Evolutionary conservation across 1,140 invertebrate species (phyloP).

Genomic region (Drosophila ananassae): DNA sequence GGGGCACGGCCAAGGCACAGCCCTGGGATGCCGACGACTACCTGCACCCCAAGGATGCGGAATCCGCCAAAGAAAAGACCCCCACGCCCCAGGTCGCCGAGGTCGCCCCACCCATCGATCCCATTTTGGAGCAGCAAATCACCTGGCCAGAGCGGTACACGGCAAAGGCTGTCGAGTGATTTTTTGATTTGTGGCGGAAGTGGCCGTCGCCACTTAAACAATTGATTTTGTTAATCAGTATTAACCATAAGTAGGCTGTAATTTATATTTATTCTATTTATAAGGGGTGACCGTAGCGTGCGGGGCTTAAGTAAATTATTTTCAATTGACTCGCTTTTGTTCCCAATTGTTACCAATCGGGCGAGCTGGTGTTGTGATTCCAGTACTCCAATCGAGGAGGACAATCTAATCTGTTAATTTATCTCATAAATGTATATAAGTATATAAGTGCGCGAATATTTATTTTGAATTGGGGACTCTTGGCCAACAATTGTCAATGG

Average conservation of each 20-base stretch:
- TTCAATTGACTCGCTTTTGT: conserved; percentile 45
- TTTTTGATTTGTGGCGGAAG: conserved; percentile 38
- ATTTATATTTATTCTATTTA: conserved; percentile 82
- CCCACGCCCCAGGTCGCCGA: background rate
- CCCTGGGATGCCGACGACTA: conserved; percentile 87
- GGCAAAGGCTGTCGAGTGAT: conserved; percentile 47
- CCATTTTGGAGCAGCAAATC: conserved; percentile 64
- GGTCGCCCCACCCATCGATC: conserved; percentile 58
- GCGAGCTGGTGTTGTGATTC: conserved; percentile 13
- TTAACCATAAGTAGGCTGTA: conserved; percentile 74
- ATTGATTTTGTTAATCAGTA: conserved; percentile 73
- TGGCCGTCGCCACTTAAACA: conserved; percentile 11
- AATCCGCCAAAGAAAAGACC: conserved; percentile 15
- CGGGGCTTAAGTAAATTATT: conserved; percentile 72
- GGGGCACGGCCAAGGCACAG: conserved; percentile 87
- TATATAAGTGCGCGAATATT: conserved; percentile 37
- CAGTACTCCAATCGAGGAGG: conserved; percentile 40
- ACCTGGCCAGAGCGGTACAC: conserved; percentile 69
- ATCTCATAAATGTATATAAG: conserved; percentile 61
- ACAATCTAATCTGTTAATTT: conserved; percentile 68
- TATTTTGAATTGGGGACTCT: conserved; percentile 31
- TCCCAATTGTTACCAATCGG: conserved; percentile 43
- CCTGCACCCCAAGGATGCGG: conserved; percentile 58
- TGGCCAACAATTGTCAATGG: conserved; percentile 36
- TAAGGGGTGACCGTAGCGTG: conserved; percentile 61